phyloP scores from a whole-genome alignment of 2,888 invertebrate species.

The Aporophyla nigra region DNA sequence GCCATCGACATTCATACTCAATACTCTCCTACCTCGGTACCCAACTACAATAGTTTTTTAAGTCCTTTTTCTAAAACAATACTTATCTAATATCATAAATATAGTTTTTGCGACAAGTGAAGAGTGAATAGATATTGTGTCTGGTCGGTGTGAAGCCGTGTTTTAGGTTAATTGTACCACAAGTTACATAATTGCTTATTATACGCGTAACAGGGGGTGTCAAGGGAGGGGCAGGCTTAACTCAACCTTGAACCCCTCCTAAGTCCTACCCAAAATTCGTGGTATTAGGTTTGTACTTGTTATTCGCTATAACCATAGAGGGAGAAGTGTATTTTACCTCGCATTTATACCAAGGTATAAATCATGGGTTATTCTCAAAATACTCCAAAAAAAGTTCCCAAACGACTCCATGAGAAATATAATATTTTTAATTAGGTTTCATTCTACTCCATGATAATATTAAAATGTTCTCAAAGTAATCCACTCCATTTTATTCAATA shows the following conservation, averaged over 20 bases:
- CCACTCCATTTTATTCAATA: no score
- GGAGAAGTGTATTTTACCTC: background rate
- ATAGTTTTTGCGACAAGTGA: background rate
- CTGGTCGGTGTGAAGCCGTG: background rate
- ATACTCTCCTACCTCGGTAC: background rate
- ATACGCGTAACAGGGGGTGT: slow-evolving; percentile 35
- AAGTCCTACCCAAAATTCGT: slow-evolving; percentile 4
- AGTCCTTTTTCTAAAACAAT: background rate
- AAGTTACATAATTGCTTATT: slow-evolving; percentile 36
- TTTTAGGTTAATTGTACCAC: slow-evolving; percentile 37
- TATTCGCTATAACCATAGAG: slow-evolving; percentile 5
- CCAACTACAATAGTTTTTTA: background rate
- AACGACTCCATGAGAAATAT: no score
- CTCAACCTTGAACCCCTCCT: slow-evolving; percentile 42
- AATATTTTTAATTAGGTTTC: no score
- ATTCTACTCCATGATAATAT: no score
- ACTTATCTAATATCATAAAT: background rate
- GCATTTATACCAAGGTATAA: background rate
- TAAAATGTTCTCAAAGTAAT: no score
- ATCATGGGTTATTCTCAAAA: no score
- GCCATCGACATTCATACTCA: no score
- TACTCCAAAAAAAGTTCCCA: no score
- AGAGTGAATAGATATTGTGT: background rate
- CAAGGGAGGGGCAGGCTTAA: slow-evolving; percentile 48
- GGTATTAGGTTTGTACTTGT: background rate